Evolutionary conservation across 37 sponge, comb jelly and placozoan genomes (phyloP), one percentile per base, ranked within the genome.

Genomic region (Oopsacas minuta): DNA sequence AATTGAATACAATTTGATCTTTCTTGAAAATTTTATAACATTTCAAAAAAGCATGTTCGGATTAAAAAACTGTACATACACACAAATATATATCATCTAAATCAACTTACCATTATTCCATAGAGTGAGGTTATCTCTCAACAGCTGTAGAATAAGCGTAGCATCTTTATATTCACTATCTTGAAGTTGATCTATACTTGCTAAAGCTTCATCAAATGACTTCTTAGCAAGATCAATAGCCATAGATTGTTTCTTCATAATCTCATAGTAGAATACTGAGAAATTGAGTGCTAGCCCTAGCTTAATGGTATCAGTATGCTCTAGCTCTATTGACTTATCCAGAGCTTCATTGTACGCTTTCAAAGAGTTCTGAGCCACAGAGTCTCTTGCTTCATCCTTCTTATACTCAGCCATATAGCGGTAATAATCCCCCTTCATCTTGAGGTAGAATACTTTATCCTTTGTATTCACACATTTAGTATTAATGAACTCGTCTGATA

Each of bases 201-300:
- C 75, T 3, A 25, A 25, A 3, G 75, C 75, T 25, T n/a, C 30
- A 3, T 61, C 75, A 12, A 25, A 61, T 8, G 84, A 84, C 51
- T 86, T 8, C 75, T 90, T 90, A 1, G 95, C 95, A 35, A 94
- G 82, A 35, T 81, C 23, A 69, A 91, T 92, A 10, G 95, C 95
- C 46, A 91, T 81, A 3, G 83, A 90, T 0, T 87, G 86, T 25
- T 87, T 49, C 38, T 90, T 89, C 53, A 86, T 10, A 52, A 94
- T 94, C 75, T 97, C 98, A 83, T 91, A 97, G 88, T 88, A 94
- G 83, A 94, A 97, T 1, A 97, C 98, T 22, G 98, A 97, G 89
- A 90, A 97, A 86, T 97, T 97, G 36, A 97, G 88, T 7, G 92
- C 93, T 23, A 97, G 89, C 0, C 98, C 98, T 0, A 97, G 87